These are phyloP conservation scores for Limosa lapponica DNA, from an alignment of 2,797 vertebrate species.

Conservation along the genomic window DNA sequence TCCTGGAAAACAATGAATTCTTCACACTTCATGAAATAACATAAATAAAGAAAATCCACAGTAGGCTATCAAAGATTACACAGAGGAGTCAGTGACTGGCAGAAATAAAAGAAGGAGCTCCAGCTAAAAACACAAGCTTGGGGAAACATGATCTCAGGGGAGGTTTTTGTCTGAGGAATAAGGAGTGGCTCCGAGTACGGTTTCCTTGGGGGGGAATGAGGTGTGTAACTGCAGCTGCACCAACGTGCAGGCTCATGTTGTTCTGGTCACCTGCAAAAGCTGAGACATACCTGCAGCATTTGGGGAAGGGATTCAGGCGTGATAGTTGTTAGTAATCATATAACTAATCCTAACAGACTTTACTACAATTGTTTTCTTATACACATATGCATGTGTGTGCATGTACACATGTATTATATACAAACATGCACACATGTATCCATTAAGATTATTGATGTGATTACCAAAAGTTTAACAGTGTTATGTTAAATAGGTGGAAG, in stretches of 20 bases:
- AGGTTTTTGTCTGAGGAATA: not conserved
- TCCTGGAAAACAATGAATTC: constrained; percentile 36
- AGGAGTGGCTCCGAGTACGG: rapidly evolving
- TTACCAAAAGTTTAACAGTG: not conserved
- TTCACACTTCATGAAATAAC: constrained; percentile 48
- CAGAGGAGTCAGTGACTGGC: not conserved
- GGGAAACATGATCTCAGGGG: not conserved
- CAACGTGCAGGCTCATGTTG: rapidly evolving
- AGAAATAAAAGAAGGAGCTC: not conserved
- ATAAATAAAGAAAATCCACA: not conserved
- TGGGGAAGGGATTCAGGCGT: not conserved
- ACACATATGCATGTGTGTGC: not conserved
- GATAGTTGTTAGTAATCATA: not conserved
- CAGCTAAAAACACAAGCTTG: not conserved
- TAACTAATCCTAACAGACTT: not conserved
- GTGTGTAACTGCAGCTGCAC: not conserved
- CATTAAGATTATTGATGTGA: not conserved
- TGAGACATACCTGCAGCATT: not conserved
- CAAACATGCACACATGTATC: not conserved
- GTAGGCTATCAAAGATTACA: not conserved
- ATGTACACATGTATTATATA: rapidly evolving
- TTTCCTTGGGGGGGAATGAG: not conserved
- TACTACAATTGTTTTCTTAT: not conserved
- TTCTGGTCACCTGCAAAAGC: not conserved
- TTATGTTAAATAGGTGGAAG: not conserved